Evolutionary conservation across 23 tunicate genomes (phyloP).

Genomic region (Botrylloides violaceus): DNA sequence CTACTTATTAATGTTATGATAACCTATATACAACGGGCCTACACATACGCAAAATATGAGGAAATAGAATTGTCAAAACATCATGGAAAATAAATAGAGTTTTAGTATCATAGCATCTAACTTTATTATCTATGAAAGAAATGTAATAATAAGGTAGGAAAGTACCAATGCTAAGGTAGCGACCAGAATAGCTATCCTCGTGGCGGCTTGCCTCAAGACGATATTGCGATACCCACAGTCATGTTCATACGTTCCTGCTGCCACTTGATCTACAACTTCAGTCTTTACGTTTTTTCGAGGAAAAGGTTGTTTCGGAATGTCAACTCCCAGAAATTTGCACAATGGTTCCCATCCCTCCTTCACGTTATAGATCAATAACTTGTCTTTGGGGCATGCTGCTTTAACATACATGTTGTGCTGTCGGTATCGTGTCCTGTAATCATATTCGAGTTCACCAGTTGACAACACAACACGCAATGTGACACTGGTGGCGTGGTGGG

Average conservation of each 20-base stretch:
- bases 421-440: constrained; percentile 22
- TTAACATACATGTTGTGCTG: constrained; percentile 23
- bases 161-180: too few species aligned
- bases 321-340: constrained; percentile 16
- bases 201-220: background rate
- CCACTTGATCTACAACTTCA: constrained; percentile 3
- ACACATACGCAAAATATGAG: too few species aligned
- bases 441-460: too few species aligned
- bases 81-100: too few species aligned
- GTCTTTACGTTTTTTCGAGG: constrained; percentile 23
- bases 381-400: constrained; percentile 15
- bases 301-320: constrained; percentile 2
- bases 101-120: too few species aligned
- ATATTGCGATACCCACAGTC: constrained; percentile 11
- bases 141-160: too few species aligned
- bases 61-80: too few species aligned
- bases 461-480: too few species aligned
- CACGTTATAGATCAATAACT: constrained; percentile 7
- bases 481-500: too few species aligned
- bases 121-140: too few species aligned
- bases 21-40: too few species aligned
- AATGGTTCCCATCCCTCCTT: constrained; percentile 23
- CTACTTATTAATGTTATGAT: too few species aligned
- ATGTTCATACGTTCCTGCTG: constrained; percentile 8
- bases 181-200: background rate